Base-by-base conservation (phyloP, 2,113 vertebrate genomes). In the Sapajus apella region DNA sequence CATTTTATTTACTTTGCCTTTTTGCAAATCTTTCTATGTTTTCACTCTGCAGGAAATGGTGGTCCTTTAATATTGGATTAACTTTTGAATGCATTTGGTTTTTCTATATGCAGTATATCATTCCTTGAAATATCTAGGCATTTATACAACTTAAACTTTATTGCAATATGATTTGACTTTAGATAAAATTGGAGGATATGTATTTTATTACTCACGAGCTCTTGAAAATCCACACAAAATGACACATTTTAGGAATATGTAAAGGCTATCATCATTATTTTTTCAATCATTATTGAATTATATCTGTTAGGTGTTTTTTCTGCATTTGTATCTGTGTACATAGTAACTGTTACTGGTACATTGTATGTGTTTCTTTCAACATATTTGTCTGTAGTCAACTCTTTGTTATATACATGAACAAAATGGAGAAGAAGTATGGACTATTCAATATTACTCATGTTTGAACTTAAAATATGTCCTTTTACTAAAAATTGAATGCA, bases 91-190 rank as follows among this genome's bases (percentile, higher is more conserved):
- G 97, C 96, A 68, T 96, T 97, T 97, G 92, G 90, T 98, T 97
- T 98, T 97, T 43, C 90, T 98, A 92, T 96, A 90, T 97, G 97
- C 94, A 96, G 97, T 95, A 96, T 96, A 90, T 98, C 97, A 98
- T 98, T 98, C 95, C 97, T 97, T 98, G 98, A 98, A 98, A 98
- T 98, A 98, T 97, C 98, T 98, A 97, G 96, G 90, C 94, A 90
- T 91, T 64, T 95, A 47, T 83, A 86, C 12, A 80, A 76, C 13
- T 94, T 97, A 90, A 61, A 96, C 87, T 94, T 95, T 79, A 87
- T 94, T 86, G 14, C 55, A 82, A 13, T 87, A 56, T 92, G 73
- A 87, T 81, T 32, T 93, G 91, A 91, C 43, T 93, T 35, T 72
- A 88, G 72, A 82, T 85, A 92, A 94, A 97, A 96, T 73, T 86